Conservation (phyloP, 2,113 vertebrate species). For the Dicaeum eximium region DNA sequence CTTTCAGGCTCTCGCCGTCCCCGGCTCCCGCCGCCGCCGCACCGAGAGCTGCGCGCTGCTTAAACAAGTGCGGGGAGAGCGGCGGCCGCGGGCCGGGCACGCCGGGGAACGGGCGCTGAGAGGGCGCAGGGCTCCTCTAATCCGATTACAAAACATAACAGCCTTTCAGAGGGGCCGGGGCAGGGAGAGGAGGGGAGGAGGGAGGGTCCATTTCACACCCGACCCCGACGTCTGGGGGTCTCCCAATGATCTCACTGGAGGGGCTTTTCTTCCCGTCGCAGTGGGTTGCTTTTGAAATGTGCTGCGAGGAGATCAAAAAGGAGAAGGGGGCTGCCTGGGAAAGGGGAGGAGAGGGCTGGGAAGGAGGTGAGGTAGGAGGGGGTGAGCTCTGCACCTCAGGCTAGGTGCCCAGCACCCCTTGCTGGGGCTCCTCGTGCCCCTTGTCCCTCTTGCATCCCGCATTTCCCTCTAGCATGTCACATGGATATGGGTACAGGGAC, state of each 20-base stretch:
- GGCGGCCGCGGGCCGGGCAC: background rate
- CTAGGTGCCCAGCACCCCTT: background rate
- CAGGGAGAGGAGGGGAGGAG: background rate
- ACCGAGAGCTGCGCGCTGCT: background rate
- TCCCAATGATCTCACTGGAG: conserved; percentile 41
- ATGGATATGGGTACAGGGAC: accelerated
- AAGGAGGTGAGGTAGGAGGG: background rate
- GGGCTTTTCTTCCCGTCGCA: conserved; percentile 7
- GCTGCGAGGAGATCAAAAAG: background rate
- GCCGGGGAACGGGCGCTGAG: background rate
- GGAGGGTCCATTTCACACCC: conserved; percentile 31
- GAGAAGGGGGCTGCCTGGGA: conserved; percentile 15
- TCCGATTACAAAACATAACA: conserved; percentile 50
- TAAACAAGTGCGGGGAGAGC: background rate
- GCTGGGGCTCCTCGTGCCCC: accelerated
- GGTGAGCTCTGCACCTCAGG: background rate
- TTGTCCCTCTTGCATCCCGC: background rate
- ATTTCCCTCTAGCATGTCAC: too few species aligned
- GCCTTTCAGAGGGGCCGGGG: background rate
- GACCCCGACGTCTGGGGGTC: background rate
- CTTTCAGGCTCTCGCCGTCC: conserved; percentile 44
- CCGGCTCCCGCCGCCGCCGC: background rate
- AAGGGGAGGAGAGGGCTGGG: background rate
- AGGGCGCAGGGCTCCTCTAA: conserved; percentile 16
- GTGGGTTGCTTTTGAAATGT: conserved; percentile 31